A percentile compares a stretch with the other conserved stretches of the same genome.
These are phyloP conservation scores for Sphenopsis melanotis DNA, from an alignment of 2,797 vertebrate genomes.

Conservation along the genomic window DNA sequence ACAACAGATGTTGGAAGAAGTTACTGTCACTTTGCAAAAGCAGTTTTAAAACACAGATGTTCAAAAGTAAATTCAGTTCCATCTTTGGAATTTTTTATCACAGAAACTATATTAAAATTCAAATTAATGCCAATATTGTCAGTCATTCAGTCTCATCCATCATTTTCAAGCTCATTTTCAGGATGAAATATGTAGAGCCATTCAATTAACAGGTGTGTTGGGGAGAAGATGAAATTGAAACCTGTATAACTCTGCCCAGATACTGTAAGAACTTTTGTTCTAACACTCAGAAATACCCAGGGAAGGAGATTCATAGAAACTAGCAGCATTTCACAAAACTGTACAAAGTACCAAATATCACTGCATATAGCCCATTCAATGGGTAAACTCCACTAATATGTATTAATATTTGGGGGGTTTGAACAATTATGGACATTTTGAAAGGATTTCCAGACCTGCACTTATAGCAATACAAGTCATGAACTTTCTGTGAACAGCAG, in stretches of 20 bases:
- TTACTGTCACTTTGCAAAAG: not conserved
- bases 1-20: not conserved
- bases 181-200: not conserved
- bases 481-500: not conserved
- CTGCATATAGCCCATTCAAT: not conserved
- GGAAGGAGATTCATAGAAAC: not conserved
- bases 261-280: not conserved
- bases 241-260: not conserved
- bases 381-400: not conserved
- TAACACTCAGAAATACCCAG: not conserved
- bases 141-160: not conserved
- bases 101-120: not conserved
- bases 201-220: not conserved
- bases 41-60: not conserved
- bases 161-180: slow-evolving; percentile 5
- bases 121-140: not conserved
- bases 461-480: not conserved
- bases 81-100: not conserved
- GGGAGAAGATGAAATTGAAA: not conserved
- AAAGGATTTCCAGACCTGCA: not conserved
- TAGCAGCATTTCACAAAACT: not conserved
- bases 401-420: fast-evolving
- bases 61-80: not conserved
- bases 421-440: not conserved
- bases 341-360: not conserved